Evolutionary conservation across 2,888 invertebrate genomes (phyloP), one percentile per base, ranked within the genome.

Genomic region (Megalurothrips usitatus): DNA sequence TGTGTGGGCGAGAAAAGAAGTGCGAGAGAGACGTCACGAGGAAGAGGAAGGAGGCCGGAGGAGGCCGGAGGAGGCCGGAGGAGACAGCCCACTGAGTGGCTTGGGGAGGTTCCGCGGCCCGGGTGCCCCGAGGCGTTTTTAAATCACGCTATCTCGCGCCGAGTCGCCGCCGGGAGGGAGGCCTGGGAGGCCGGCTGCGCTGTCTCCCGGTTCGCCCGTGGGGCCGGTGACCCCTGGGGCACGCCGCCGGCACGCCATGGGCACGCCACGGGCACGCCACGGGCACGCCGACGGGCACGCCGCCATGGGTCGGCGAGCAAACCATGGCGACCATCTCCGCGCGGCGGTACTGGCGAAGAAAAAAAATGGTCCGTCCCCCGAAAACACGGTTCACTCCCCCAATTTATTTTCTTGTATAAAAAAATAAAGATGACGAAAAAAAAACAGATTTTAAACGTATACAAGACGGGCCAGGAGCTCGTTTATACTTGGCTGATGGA

Each of bases 291-390:
- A 6, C 34, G 6, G 34, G 52, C 52, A 17, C 52, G 14, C 52
- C 52, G 52, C 52, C 86, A 87, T 86, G 86, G 86, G 86, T 86
- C 85, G 82, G 84, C 83, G 84, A 84, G 83, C 83, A 84, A 84
- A 83, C 34, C 34, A 43, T 43, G 34, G 34, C 34, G 34, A 4
- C 34, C 34, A 43, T 43, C 34, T 43, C 34, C 34, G 34, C 34
- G 34, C 34, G 34, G 6, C 34, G 34, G 34, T 43, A 2, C 34
- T 4, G 34, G 34, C 34, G 34, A 43, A 43, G 34, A 43, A 43
- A 43, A 43, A 43, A 43, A 43, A 43, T 43, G 34, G 6, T 2
- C 34, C 34, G 34, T 43, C 34, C 34, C 34, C 34, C 34, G n/a
- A 43, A 43, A 43, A 43, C 34, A 43, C 34, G 34, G 34, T 43